These are phyloP conservation scores for Gasterosteus nipponicus DNA, from an alignment of 2,113 vertebrate species.

Conservation along the genomic window DNA sequence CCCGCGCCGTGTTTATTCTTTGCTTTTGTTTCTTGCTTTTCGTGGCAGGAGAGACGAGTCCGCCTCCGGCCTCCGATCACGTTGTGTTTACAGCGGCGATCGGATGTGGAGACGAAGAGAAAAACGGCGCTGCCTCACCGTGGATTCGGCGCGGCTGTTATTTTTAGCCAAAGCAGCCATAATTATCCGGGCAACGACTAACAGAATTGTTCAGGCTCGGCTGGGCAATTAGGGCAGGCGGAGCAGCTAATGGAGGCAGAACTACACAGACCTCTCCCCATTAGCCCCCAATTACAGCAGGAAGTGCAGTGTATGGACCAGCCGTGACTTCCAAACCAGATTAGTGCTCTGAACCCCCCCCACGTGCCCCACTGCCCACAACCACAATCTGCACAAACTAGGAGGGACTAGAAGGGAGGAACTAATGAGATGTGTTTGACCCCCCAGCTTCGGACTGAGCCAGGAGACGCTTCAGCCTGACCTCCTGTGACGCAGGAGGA, in stretches of 20 bases:
- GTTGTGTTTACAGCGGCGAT: slow-evolving; percentile 41
- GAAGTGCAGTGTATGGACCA: slow-evolving; percentile 73
- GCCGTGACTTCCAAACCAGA: slow-evolving; percentile 77
- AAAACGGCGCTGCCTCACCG: slow-evolving; percentile 37
- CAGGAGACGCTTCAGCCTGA: background rate
- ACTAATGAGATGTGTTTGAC: background rate
- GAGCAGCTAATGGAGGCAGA: slow-evolving; percentile 81
- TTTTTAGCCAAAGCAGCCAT: slow-evolving; percentile 80
- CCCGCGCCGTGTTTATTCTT: background rate
- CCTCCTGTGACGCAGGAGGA: too few relatives aligned
- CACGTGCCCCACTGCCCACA: background rate
- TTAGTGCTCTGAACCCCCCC: slow-evolving; percentile 57
- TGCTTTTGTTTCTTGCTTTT: too few relatives aligned
- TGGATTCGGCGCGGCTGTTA: slow-evolving; percentile 65
- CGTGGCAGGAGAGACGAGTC: slow-evolving; percentile 15
- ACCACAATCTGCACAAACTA: background rate
- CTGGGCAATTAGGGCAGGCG: slow-evolving; percentile 81
- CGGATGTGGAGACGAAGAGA: slow-evolving; percentile 41
- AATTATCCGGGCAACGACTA: slow-evolving; percentile 79
- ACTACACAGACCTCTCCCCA: slow-evolving; percentile 82
- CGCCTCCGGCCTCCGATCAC: slow-evolving; percentile 29
- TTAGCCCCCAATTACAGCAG: slow-evolving; percentile 82
- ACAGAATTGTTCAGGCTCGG: slow-evolving; percentile 83
- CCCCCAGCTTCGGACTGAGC: background rate
- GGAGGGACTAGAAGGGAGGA: background rate